Base-by-base conservation (phyloP, 2,797 vertebrate genomes). In the Phoeniculus purpureus region DNA sequence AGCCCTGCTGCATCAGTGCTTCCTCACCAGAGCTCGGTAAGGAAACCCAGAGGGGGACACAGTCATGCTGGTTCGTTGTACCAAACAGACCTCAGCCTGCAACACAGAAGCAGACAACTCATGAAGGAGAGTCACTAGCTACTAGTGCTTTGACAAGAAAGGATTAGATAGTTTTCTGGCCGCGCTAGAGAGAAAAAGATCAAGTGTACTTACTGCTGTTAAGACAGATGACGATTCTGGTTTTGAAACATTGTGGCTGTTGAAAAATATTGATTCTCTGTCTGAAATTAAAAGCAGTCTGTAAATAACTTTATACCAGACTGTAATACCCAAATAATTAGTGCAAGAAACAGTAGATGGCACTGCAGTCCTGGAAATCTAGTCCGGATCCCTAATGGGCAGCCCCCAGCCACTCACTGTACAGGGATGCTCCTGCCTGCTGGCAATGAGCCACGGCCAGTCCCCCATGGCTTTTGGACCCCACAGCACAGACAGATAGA, bases 161-260 rank as follows among this genome's bases (percentile, higher is more conserved):
- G 68, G 66, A 77, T 78, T 81, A 89, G 51, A 55, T 40, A 62
- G 43, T 26, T 66, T 94, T 93, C n/a, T 73, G 91, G 62, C 66
- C 3, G 0, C 1, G 6, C 15, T 60, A 88, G 50, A 89, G 19
- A 8, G 16, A 73, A 83, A 66, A 72, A 81, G 27, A 87, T 5
- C 31, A 58, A 65, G 7, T 40, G n/a, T 85, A 98, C 98, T 87
- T 98, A 99, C 99, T 85, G 98, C 99, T 54, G 99, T 99, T 96
- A 99, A 96, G 90, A 99, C 97, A 6, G 99, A 99, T 23, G 99
- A 99, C 0, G 99, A 99, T 96, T 99, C 99, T 0, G 99, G 99
- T 96, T 99, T 99, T 74, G 99, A 99, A 91, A 99, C 99, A 21
- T 99, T 99, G 98, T 99, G 99, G 96, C 99, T 99, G 97, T 99